Evolutionary conservation across 1,140 invertebrate genomes (phyloP), one percentile per base, ranked within the genome.

Genomic region (Camponotus vicinus): DNA sequence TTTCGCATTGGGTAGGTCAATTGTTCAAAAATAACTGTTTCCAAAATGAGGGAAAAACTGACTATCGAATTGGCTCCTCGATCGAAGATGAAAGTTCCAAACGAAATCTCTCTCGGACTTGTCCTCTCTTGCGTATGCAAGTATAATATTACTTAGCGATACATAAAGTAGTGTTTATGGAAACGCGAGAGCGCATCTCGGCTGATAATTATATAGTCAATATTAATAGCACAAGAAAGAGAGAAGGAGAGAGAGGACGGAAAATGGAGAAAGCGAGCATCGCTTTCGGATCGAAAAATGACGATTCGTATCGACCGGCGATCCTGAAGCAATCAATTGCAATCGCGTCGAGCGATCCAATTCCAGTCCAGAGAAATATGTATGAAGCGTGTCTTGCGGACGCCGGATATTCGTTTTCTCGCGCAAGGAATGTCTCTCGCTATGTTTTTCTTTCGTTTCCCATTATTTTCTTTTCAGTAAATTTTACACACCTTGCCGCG

Each of bases 171-270:
- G 49, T 83, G 78, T 42, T 73, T 70, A 83, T 73, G n/a, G 2
- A 55, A 64, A 63, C 42, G 64, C 49, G 64, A 69, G 59, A 64
- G 55, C 27, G 42, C 59, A 52, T 15, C 71, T 84, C 57, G 69
- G 69, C 59, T 84, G 71, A 77, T 55, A 59, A 82, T 88, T 86
- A 86, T 18, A 63, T 86, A 86, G 71, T 77, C 66, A 77, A 88
- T 88, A 75, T 84, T 88, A 87, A 42, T 88, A 71, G 40, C 32
- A 67, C 63, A 52, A 52, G 49, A 52, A 13, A 18, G 15, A 52
- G 15, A 5, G 49, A 6, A 71, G 21, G 13, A 40, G 15, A 67
- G 59, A 42, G 45, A 64, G 27, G 49, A 42, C 27, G 18, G 18
- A 37, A 64, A 37, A 21, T 9, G 37, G 5, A 42, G 3, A 64